Evolutionary conservation across 2,113 vertebrate species (phyloP), one percentile per base, ranked within the genome.

Genomic region (Amblyornis subalaris): DNA sequence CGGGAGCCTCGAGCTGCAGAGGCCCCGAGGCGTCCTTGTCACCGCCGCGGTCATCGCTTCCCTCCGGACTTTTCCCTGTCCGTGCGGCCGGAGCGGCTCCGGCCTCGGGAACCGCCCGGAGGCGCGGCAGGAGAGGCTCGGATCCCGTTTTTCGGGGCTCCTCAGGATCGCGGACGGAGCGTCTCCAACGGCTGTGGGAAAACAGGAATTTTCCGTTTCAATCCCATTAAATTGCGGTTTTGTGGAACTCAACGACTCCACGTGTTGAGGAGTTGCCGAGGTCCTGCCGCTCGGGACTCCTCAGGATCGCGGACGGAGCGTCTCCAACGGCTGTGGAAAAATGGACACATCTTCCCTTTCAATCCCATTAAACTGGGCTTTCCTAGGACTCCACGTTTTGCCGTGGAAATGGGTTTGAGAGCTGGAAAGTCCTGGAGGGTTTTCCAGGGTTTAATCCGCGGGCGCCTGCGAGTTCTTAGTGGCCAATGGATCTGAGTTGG

Each of bases 21-120:
- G 58, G 4, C 74, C 74, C 29, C 10, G 13, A 6, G 74, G 26
- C 2, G 6, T 29, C 9, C 2, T 16, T 17, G 29, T 4, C 12
- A 35, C 73, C 29, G 10, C 13, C 1, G 58, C 8, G 47, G 58
- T 40, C 24, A 5, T 4, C 2, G 75, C 2, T 18, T 77, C 75
- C 5, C 0, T 5, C 31, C 75, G 36, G 24, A 8, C 47, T 3
- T 2, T 2, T 15, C 75, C 60, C 1, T 3, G 31, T 2, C 75
- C 8, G 14, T 53, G 60, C 75, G 42, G 47, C 75, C 60, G 64
- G 24, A 28, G 60, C 47, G 53, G 75, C 60, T 78, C 36, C 6
- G 75, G 75, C 24, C 2, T 60, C 14, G 60, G 75, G 75, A 78
- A 64, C 75, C 75, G 64, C 1, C 75, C 48, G 1, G 75, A 78